Conservation (phyloP, 2,888 invertebrate genomes). For the Melanostoma mellinum region DNA sequence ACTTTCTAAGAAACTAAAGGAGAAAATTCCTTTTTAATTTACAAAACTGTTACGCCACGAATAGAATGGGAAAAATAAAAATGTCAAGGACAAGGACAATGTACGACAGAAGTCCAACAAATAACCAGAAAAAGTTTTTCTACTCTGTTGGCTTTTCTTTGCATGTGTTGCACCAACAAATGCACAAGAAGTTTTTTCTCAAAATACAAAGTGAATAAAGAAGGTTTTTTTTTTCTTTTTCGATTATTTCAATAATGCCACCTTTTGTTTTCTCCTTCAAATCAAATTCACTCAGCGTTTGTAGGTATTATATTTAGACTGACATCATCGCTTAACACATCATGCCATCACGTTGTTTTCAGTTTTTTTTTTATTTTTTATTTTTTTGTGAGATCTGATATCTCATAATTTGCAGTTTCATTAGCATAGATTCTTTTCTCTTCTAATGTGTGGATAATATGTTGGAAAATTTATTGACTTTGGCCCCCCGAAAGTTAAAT, state of each 20-base stretch:
- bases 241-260: not conserved
- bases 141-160: not conserved
- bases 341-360: slow-evolving; percentile 26
- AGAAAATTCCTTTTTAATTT: not conserved
- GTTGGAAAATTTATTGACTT: not conserved
- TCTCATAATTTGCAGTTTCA: slow-evolving; percentile 33
- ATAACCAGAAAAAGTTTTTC: no score
- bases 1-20: slow-evolving; percentile 2
- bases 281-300: slow-evolving; percentile 14
- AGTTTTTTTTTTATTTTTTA: slow-evolving; percentile 16
- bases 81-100: not conserved
- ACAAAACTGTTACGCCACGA: no score
- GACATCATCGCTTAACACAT: slow-evolving; percentile 64
- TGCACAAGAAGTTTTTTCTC: not conserved
- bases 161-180: not conserved
- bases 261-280: slow-evolving; percentile 13
- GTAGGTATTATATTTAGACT: slow-evolving; percentile 18
- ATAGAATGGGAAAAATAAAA: not conserved
- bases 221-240: slow-evolving; percentile 8
- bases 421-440: slow-evolving; percentile 24
- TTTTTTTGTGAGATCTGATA: slow-evolving; percentile 18
- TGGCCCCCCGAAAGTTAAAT: no score
- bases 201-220: slow-evolving; percentile 2
- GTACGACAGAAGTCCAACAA: no score
- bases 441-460: slow-evolving; percentile 7